Conservation (phyloP, 2,888 invertebrate genomes). For the Amphimallon solstitiale region DNA sequence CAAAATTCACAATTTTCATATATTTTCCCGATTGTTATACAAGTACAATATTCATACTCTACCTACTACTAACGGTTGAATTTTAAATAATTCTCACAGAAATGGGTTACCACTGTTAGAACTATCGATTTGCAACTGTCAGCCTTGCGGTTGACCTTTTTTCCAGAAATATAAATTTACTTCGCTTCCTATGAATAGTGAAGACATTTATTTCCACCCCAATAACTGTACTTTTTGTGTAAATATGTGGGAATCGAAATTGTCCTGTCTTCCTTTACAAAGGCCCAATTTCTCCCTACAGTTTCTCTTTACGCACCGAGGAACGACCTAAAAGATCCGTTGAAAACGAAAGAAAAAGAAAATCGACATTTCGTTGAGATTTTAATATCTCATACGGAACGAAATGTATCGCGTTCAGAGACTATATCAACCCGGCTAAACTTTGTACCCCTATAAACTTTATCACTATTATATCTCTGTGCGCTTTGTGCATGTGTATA, state of each 20-base stretch:
- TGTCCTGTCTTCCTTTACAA: not conserved
- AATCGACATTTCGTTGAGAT: slow-evolving; percentile 10
- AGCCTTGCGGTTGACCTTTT: not conserved
- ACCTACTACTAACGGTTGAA: slow-evolving; percentile 5
- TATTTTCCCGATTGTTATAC: too few relatives aligned
- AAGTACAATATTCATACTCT: too few relatives aligned
- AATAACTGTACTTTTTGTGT: slow-evolving; percentile 36
- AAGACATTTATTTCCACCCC: slow-evolving; percentile 29
- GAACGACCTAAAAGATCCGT: not conserved
- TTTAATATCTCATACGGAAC: not conserved
- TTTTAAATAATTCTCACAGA: slow-evolving; percentile 24
- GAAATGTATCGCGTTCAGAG: not conserved
- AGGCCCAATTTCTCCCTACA: slow-evolving; percentile 6
- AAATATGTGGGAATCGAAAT: slow-evolving; percentile 34
- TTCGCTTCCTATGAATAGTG: slow-evolving; percentile 28
- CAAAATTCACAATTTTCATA: too few relatives aligned
- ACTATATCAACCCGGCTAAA: slow-evolving; percentile 2
- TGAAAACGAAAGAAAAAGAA: not conserved
- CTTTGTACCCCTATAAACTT: slow-evolving; percentile 16
- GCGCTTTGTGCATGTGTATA: slow-evolving; percentile 10
- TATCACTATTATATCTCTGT: slow-evolving; percentile 12
- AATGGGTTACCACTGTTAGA: slow-evolving; percentile 34
- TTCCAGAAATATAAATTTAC: slow-evolving; percentile 37
- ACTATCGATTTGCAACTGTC: slow-evolving; percentile 30
- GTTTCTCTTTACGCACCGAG: not conserved